phyloP scores from a whole-genome alignment of 2,797 vertebrate species.

The Catamblyrhynchus diadema region DNA sequence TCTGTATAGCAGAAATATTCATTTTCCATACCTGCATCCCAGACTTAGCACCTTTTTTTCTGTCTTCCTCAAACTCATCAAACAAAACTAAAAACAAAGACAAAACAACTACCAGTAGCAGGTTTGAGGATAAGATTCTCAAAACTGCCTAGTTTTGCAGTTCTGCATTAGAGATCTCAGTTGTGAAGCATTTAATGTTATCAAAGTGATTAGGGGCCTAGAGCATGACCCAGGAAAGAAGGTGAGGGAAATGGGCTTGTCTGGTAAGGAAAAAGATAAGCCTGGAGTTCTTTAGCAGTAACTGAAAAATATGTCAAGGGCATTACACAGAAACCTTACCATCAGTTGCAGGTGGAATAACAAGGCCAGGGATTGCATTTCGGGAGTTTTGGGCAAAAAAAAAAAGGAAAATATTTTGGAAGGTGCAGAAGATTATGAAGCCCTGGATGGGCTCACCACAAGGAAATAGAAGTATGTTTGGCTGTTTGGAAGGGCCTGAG shows the following conservation, averaged over 20 bases:
- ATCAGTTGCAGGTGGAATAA: background rate
- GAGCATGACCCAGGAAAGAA: background rate
- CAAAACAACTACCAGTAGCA: background rate
- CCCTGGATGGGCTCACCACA: background rate
- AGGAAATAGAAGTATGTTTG: background rate
- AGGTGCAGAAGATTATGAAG: background rate
- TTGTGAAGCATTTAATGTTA: background rate
- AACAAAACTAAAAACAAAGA: background rate
- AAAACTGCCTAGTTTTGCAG: background rate
- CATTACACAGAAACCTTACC: background rate
- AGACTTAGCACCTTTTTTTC: background rate
- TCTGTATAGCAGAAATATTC: background rate
- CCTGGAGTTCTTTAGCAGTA: background rate
- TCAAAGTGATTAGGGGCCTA: background rate
- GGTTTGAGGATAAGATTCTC: background rate
- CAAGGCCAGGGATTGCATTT: background rate
- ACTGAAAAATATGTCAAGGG: background rate
- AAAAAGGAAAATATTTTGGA: background rate
- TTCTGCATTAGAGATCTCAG: background rate
- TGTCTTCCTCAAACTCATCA: background rate
- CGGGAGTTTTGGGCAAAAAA: fast-evolving
- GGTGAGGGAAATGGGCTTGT: background rate
- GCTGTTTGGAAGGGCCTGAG: background rate
- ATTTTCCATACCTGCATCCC: background rate
- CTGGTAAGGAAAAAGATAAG: background rate